These are phyloP conservation scores for Ictalurus punctatus DNA, from an alignment of 2,113 vertebrate species.

Conservation along the genomic window DNA sequence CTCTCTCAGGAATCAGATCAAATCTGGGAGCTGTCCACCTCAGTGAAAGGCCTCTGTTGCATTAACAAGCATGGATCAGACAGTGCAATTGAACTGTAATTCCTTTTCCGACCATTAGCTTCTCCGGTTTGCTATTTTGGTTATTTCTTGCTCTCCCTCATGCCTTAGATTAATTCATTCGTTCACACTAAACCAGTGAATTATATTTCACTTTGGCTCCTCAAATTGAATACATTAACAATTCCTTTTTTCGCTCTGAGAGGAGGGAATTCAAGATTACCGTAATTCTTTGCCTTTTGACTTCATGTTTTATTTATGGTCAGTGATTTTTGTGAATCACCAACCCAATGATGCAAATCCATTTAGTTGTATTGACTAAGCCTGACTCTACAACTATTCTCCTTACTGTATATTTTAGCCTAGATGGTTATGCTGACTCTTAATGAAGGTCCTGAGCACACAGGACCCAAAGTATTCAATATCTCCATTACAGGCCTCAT, in stretches of 20 bases:
- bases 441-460: constrained; percentile 64
- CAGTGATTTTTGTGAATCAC: constrained; percentile 60
- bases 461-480: constrained; percentile 71
- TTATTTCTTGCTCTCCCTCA: constrained; percentile 56
- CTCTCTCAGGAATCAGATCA: constrained; percentile 74
- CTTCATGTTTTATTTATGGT: constrained; percentile 76
- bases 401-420: constrained; percentile 47
- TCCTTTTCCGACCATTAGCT: constrained; percentile 73
- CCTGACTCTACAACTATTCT: constrained; percentile 59
- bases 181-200: constrained; percentile 69
- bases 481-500: constrained; percentile 66
- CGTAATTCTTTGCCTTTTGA: constrained; percentile 64
- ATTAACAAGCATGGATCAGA: constrained; percentile 64
- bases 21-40: constrained; percentile 61
- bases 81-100: constrained; percentile 72
- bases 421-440: constrained; percentile 62
- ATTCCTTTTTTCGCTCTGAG: constrained; percentile 59
- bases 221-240: constrained; percentile 70
- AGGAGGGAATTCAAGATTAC: constrained; percentile 63
- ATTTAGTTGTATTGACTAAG: constrained; percentile 68
- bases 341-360: constrained; percentile 63
- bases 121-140: constrained; percentile 58
- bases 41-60: constrained; percentile 62
- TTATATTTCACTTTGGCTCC: constrained; percentile 62
- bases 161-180: constrained; percentile 74